These are phyloP conservation scores for Lipotes vexillifer DNA, from an alignment of 2,113 vertebrate genomes.

Conservation along the genomic window DNA sequence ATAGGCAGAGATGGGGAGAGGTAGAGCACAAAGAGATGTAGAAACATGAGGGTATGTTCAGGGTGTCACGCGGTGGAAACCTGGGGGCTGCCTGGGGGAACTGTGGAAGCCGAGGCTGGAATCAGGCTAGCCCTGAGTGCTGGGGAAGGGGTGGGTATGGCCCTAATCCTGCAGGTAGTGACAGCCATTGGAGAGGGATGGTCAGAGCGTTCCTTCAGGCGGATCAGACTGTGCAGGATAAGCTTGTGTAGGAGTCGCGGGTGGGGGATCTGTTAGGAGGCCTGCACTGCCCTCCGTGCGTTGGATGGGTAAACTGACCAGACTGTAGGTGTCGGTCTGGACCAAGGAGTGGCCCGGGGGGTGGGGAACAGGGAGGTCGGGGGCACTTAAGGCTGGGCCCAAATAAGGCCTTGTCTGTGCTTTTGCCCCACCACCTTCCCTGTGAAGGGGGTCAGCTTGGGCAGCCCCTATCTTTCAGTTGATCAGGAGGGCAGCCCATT, in stretches of 20 bases:
- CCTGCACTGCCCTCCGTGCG: fast-evolving
- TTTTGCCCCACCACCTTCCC: not conserved
- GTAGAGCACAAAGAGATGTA: not conserved
- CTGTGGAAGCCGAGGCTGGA: not conserved
- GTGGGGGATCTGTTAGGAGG: not conserved
- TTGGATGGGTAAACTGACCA: not conserved
- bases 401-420: not conserved
- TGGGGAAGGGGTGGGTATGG: not conserved
- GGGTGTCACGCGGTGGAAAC: not conserved
- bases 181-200: not conserved
- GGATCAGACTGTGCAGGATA: not conserved
- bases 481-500: not conserved
- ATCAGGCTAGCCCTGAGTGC: not conserved
- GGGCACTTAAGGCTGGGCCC: not conserved
- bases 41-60: not conserved
- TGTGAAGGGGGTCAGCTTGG: not conserved
- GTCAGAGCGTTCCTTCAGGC: not conserved
- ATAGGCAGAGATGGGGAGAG: not conserved
- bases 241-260: not conserved
- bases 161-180: not conserved
- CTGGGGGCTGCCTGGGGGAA: not conserved
- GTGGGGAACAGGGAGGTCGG: not conserved
- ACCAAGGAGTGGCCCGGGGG: not conserved
- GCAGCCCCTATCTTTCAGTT: not conserved
- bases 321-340: not conserved